Base-by-base conservation (phyloP, 1,140 invertebrate species). In the Sesamia nonagrioides region DNA sequence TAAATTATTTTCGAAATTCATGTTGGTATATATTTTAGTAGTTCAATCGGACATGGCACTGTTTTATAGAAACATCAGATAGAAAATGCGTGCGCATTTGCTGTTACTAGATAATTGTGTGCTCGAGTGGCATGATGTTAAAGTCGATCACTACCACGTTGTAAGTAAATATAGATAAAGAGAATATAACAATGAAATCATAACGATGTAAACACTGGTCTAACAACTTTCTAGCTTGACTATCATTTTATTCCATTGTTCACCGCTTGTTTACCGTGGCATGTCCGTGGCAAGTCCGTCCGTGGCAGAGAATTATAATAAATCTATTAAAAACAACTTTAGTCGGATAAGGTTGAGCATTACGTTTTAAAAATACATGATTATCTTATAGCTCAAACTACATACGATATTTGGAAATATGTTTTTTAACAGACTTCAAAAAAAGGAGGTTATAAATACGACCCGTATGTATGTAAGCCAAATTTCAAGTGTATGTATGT, bases 211-310 rank as follows among this genome's bases (percentile, higher is more conserved):
- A 40, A n/a, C n/a, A 7, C n/a, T 56, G 9, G 50, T 56, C 50
- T 37, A 52, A 72, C 69, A 72, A 72, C 69, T 72, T 72, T 72
- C 69, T 72, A 72, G 27, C 33, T 72, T 50, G 50, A 54, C 35
- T 54, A 50, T 27, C 45, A 72, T 72, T 72, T 54, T 40, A 72
- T 72, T 56, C 33, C 50, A 72, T 72, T 72, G 69, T 72, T 56
- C 69, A 15, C 8, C 33, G 42, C 11, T 68, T 35, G 42, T 50
- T 61, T 61, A 37, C 15, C 50, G 56, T 40, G 37, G 35, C 69
- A 40, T 54, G 2, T n/a, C 35, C n/a, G 48, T 54, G 4, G 17
- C 27, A 71, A 17, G n/a, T n/a, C n/a, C 17, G 21, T 33, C 33
- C 37, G 2, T 6, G 54, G 17, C 8, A 3, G 1, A 37, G 48